phyloP scores from a whole-genome alignment of 2,113 vertebrate genomes.

The Oceanites oceanicus region DNA sequence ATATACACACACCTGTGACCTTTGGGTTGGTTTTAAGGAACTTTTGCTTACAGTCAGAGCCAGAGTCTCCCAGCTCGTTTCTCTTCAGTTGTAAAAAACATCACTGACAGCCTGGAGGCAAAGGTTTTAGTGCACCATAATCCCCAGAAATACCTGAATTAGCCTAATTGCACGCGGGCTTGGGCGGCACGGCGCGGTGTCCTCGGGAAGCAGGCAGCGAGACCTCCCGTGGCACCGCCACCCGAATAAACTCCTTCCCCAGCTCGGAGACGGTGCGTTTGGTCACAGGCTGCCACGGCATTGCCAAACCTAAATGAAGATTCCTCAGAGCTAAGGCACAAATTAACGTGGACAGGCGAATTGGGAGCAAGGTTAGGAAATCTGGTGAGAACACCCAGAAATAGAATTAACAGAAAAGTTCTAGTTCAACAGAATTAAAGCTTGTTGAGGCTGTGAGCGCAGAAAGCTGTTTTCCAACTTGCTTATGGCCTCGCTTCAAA shows the following conservation, averaged over 20 bases:
- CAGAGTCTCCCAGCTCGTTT: neutral
- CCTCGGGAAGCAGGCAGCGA: neutral
- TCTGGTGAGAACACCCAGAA: neutral
- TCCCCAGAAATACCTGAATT: neutral
- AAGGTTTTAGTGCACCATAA: neutral
- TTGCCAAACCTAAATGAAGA: no score
- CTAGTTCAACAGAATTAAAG: neutral
- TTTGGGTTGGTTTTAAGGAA: neutral
- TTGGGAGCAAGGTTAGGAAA: neutral
- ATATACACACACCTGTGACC: neutral
- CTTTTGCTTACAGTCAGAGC: neutral
- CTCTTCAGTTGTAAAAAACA: neutral
- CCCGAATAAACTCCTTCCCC: neutral
- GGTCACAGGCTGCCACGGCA: neutral
- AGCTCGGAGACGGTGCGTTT: fast-evolving
- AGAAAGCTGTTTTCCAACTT: neutral
- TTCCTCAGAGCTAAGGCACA: neutral
- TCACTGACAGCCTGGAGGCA: neutral
- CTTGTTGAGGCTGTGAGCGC: neutral
- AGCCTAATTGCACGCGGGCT: fast-evolving
- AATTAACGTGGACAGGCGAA: neutral
- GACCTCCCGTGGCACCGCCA: neutral
- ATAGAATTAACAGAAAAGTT: neutral
- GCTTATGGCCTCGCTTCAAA: neutral
- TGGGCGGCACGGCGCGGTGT: fast-evolving